Conservation (phyloP, 2,797 vertebrate species). For the Paramormyrops hopkinsi region DNA sequence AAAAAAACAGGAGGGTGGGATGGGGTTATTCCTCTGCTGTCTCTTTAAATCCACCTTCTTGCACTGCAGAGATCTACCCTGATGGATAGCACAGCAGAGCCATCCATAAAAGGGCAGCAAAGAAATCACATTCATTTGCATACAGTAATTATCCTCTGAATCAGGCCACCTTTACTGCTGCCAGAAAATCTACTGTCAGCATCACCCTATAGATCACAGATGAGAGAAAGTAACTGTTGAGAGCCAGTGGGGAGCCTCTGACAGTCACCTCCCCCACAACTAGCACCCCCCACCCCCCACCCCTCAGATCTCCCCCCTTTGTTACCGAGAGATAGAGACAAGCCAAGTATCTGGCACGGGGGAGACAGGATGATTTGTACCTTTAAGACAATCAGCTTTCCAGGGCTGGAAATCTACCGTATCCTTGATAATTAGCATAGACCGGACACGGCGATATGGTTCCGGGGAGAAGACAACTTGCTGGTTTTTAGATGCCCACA, state of each 20-base stretch:
- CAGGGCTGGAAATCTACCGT: slow-evolving; percentile 3
- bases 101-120: slow-evolving; percentile 73
- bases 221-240: slow-evolving; percentile 47
- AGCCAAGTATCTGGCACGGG: slow-evolving; percentile 19
- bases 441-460: neutral
- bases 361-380: slow-evolving; percentile 14
- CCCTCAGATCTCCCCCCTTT: neutral
- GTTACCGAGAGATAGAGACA: slow-evolving; percentile 12
- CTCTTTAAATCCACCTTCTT: slow-evolving; percentile 64
- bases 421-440: slow-evolving; percentile 3
- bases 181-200: slow-evolving; percentile 78
- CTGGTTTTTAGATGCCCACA: neutral
- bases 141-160: slow-evolving; percentile 79
- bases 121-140: slow-evolving; percentile 76
- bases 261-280: slow-evolving; percentile 25
- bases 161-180: slow-evolving; percentile 76
- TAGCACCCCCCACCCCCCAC: slow-evolving; percentile 8
- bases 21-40: slow-evolving; percentile 38
- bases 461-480: neutral
- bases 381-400: slow-evolving; percentile 19
- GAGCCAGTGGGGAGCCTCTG: slow-evolving; percentile 23
- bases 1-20: neutral
- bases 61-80: slow-evolving; percentile 66
- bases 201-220: slow-evolving; percentile 64
- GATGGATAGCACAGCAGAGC: slow-evolving; percentile 70